Conservation (phyloP, 23 tunicate species). For the Phallusia fumigata region DNA sequence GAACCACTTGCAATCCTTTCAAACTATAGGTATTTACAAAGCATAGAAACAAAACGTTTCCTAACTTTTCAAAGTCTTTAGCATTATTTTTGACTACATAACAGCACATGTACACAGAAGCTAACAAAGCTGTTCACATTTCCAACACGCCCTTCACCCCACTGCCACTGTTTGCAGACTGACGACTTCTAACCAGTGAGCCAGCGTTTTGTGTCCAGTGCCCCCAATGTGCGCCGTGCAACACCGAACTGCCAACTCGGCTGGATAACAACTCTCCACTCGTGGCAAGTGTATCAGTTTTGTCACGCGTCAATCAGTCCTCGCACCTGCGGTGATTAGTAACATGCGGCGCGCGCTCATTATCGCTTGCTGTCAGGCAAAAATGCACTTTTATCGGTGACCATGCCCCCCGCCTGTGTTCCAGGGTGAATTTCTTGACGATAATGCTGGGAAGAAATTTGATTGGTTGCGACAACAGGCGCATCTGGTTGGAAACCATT, state of each 20-base stretch:
- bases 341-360: neutral
- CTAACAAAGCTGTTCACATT: neutral
- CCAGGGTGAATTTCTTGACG: neutral
- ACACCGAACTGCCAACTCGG: neutral
- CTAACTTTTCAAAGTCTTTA: too few relatives aligned
- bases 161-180: neutral
- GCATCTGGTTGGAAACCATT: too few relatives aligned
- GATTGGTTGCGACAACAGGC: neutral
- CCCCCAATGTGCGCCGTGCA: neutral
- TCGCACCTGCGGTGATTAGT: neutral
- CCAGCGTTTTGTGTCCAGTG: neutral
- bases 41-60: too few relatives aligned
- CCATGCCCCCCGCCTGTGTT: neutral
- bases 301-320: neutral
- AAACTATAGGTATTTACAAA: too few relatives aligned
- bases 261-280: neutral
- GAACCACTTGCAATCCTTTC: too few relatives aligned
- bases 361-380: neutral
- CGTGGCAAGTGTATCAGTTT: neutral
- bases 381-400: neutral
- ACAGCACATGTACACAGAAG: too few relatives aligned
- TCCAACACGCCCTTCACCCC: neutral
- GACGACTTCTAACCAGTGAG: neutral
- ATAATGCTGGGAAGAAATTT: neutral
- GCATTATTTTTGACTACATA: too few relatives aligned